A percentile compares a stretch with the other conserved stretches of the same genome.
Conservation (phyloP, 2,797 vertebrate genomes). For the Iguana delicatissima region DNA sequence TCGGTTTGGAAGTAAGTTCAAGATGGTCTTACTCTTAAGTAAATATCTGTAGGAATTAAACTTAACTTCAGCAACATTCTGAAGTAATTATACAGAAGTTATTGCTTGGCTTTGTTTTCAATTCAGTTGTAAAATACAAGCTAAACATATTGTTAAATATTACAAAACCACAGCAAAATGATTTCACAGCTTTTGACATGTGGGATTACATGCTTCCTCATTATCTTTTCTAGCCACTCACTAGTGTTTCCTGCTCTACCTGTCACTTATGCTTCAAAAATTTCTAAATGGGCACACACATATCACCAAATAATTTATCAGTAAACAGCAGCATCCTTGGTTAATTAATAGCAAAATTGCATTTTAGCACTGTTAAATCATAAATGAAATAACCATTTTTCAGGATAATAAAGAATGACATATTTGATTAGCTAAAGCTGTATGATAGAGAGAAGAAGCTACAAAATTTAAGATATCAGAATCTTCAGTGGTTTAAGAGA, state of each 20-base stretch:
- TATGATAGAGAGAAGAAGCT: neutral
- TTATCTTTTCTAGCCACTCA: neutral
- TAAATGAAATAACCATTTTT: constrained; percentile 21
- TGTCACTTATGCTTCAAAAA: neutral
- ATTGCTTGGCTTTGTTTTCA: neutral
- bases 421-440: neutral
- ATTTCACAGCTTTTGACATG: constrained; percentile 16
- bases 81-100: neutral
- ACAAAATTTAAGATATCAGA: neutral
- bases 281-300: neutral
- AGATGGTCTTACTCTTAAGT: neutral
- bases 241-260: neutral
- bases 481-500: neutral
- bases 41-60: neutral
- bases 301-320: constrained; percentile 11
- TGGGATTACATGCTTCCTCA: neutral
- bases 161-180: constrained; percentile 2
- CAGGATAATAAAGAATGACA: neutral
- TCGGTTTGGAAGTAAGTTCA: neutral
- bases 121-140: neutral
- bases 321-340: neutral
- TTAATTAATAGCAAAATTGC: neutral
- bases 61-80: neutral
- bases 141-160: neutral
- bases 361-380: constrained; percentile 18